Evolutionary conservation across 1,140 invertebrate genomes (phyloP).

Genomic region (Olivierus martensii): DNA sequence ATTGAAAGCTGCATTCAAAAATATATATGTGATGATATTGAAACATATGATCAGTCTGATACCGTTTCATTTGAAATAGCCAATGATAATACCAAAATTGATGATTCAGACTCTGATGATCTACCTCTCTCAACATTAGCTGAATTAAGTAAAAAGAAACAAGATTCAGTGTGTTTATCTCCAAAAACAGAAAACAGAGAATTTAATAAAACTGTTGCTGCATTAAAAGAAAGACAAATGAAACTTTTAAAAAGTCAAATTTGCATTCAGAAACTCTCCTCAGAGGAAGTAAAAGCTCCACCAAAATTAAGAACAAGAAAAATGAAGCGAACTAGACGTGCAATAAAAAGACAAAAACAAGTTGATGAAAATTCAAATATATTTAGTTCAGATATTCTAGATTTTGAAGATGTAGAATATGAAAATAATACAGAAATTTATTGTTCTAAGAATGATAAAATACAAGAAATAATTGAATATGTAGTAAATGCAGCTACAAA

Average conservation of each 20-base stretch:
- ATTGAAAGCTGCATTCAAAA: slow-evolving; percentile 18
- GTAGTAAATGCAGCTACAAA: slow-evolving; percentile 8
- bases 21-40: slow-evolving; percentile 23
- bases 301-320: no score
- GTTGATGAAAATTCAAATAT: no score
- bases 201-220: background rate
- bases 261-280: slow-evolving; percentile 7
- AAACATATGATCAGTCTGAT: slow-evolving; percentile 20
- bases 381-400: no score
- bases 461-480: slow-evolving; percentile 3
- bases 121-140: slow-evolving; percentile 20
- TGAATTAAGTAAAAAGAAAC: slow-evolving; percentile 19
- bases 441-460: no score
- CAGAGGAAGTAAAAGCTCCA: no score
- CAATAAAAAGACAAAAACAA: no score
- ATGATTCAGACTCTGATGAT: slow-evolving; percentile 42
- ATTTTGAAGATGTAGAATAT: slow-evolving; percentile 44
- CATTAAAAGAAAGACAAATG: background rate
- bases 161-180: slow-evolving; percentile 6
- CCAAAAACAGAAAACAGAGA: slow-evolving; percentile 9
- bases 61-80: no score
- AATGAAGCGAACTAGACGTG: no score
- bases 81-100: background rate
- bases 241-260: background rate
- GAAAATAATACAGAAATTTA: slow-evolving; percentile 18